phyloP scores from a whole-genome alignment of 2,113 vertebrate species.

The Stegastes partitus region DNA sequence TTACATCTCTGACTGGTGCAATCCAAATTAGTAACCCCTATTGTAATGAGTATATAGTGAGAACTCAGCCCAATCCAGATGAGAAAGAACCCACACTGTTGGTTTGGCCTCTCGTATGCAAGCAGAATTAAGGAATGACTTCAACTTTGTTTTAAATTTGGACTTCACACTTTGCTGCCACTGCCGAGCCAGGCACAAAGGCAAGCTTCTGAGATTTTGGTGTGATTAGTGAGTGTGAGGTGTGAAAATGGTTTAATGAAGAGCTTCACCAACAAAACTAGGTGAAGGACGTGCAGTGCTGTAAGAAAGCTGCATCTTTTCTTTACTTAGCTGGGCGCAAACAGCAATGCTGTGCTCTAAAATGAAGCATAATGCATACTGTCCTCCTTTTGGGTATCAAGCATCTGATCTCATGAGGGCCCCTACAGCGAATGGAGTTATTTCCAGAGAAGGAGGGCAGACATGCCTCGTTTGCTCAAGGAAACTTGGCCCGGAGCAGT shows the following conservation, averaged over 20 bases:
- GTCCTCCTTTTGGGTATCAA: slow-evolving; percentile 40
- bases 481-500: slow-evolving; percentile 73
- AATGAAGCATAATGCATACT: slow-evolving; percentile 27
- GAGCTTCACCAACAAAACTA: slow-evolving; percentile 10
- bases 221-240: slow-evolving; percentile 20
- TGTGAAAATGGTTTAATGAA: slow-evolving; percentile 13
- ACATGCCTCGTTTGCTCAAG: slow-evolving; percentile 64
- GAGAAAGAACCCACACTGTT: not conserved
- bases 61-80: not conserved
- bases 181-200: not conserved
- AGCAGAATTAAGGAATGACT: not conserved
- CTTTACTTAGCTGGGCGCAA: slow-evolving; percentile 16
- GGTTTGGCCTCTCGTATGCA: slow-evolving; percentile 1
- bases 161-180: not conserved
- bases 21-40: not conserved
- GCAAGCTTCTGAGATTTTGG: slow-evolving; percentile 6
- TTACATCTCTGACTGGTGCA: not conserved
- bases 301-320: slow-evolving; percentile 41
- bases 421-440: slow-evolving; percentile 51
- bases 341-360: not conserved
- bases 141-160: not conserved
- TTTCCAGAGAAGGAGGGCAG: slow-evolving; percentile 72
- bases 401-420: slow-evolving; percentile 57
- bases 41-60: not conserved
- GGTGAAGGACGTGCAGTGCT: slow-evolving; percentile 24